Conservation (phyloP, 2,797 vertebrate genomes). For the Telmatherina bonti region DNA sequence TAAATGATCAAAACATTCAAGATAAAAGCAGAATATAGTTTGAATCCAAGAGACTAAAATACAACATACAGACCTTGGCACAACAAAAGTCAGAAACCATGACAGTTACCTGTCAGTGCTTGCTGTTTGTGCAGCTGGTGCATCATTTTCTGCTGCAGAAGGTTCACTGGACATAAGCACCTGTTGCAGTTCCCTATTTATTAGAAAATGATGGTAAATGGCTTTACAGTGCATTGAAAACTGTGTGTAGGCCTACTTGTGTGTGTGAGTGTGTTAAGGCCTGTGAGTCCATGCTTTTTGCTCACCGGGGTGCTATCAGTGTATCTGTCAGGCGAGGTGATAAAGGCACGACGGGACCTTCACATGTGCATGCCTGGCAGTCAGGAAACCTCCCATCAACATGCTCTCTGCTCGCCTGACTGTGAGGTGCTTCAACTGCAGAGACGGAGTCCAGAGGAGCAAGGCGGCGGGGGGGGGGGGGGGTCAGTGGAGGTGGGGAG, state of each 20-base stretch:
- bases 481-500: conserved; percentile 37
- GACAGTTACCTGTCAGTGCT: too few species aligned
- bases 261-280: conserved; percentile 1
- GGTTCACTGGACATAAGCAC: background rate
- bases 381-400: conserved; percentile 68
- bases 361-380: conserved; percentile 56
- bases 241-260: background rate
- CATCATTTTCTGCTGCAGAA: too few species aligned
- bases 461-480: background rate
- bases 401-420: conserved; percentile 50
- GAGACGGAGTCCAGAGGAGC: conserved; percentile 28
- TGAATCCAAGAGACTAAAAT: too few species aligned
- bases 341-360: conserved; percentile 55
- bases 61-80: too few species aligned
- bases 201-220: background rate
- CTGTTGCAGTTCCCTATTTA: background rate
- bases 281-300: conserved; percentile 11
- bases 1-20: too few species aligned
- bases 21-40: too few species aligned
- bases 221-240: background rate
- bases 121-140: too few species aligned
- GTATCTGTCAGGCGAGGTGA: conserved; percentile 64
- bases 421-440: conserved; percentile 50
- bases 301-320: conserved; percentile 40
- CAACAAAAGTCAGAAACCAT: too few species aligned